phyloP scores from a whole-genome alignment of 1,140 invertebrate genomes.

The Paraescarpia echinospica region DNA sequence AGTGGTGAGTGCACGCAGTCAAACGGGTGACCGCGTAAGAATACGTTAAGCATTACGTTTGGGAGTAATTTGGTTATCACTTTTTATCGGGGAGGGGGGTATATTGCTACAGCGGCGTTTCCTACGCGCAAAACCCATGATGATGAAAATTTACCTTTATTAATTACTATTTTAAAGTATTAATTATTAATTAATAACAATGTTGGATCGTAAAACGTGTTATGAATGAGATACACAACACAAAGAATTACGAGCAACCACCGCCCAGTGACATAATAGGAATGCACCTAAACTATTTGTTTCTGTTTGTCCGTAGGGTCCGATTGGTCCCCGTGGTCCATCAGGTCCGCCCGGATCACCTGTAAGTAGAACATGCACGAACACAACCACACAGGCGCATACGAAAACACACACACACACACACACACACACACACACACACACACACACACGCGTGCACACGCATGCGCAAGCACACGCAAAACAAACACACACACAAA shows the following conservation, averaged over 20 bases:
- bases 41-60: no score
- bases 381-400: neutral
- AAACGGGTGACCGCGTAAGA: neutral
- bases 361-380: conserved; percentile 30
- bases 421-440: neutral
- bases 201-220: no score
- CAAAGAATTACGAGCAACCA: neutral
- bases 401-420: conserved; percentile 10
- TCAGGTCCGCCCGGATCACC: conserved; percentile 37
- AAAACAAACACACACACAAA: neutral
- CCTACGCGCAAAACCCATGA: no score
- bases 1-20: conserved; percentile 38
- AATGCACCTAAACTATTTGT: neutral
- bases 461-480: no score
- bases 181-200: no score
- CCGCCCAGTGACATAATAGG: neutral
- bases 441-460: neutral
- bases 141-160: no score
- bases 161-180: no score
- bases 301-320: conserved; percentile 30
- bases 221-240: no score
- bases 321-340: conserved; percentile 40
- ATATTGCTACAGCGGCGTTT: no score
- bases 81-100: no score
- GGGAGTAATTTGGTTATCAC: no score